phyloP scores from a whole-genome alignment of 1,140 invertebrate genomes.

The Pomacea maculata region DNA sequence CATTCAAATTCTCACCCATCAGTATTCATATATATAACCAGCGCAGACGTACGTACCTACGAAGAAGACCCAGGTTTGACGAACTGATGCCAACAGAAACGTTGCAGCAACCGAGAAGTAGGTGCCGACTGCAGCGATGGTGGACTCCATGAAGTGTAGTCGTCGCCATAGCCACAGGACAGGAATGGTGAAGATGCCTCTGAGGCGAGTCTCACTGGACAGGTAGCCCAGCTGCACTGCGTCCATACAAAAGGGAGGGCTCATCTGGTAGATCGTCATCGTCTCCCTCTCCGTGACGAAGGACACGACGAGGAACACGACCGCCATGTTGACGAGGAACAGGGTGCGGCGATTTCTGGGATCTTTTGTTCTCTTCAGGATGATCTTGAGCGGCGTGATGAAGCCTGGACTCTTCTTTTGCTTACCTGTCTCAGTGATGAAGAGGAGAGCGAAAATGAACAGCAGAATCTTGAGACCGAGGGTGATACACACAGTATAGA shows the following conservation, averaged over 20 bases:
- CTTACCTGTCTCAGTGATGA: conserved; percentile 2
- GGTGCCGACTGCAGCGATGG: not conserved
- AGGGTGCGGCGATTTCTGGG: not conserved
- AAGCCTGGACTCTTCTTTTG: conserved; percentile 5
- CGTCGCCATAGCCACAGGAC: not conserved
- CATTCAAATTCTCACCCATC: no score
- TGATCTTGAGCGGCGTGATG: not conserved
- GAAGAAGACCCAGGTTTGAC: not conserved
- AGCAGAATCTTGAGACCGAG: not conserved
- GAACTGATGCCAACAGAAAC: not conserved
- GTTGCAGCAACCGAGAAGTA: not conserved
- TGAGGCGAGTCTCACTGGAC: not conserved
- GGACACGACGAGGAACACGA: not conserved
- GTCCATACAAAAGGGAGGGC: not conserved
- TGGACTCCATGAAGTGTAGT: conserved; percentile 3
- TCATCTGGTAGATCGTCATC: conserved; percentile 3
- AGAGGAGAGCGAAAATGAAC: not conserved
- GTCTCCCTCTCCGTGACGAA: not conserved
- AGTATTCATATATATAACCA: no score
- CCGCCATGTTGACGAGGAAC: not conserved
- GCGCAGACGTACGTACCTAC: not conserved
- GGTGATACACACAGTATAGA: not conserved
- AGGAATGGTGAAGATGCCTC: not conserved
- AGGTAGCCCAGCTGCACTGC: not conserved
- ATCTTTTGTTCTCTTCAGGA: not conserved